Conservation (phyloP, 2,797 vertebrate species). For the Danionella dracula region DNA sequence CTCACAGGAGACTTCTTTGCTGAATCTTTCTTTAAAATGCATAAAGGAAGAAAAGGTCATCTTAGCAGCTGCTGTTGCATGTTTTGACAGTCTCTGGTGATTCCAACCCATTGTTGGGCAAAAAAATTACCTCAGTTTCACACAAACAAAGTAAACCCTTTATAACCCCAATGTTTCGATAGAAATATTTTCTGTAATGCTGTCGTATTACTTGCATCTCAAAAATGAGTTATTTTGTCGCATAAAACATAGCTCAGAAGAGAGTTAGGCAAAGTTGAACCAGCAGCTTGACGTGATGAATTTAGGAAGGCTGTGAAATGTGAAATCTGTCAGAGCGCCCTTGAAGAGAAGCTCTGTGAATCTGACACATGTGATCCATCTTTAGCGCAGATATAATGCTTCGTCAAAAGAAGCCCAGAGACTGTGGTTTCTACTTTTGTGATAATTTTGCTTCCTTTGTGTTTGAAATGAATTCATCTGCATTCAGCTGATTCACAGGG, state of each 20-base stretch:
- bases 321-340: neutral
- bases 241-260: neutral
- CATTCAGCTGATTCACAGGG: neutral
- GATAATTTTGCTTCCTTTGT: neutral
- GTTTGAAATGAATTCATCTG: conserved; percentile 5
- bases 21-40: conserved; percentile 1
- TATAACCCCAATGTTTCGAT: neutral
- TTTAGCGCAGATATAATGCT: neutral
- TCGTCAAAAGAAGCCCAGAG: neutral
- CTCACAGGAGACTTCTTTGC: neutral
- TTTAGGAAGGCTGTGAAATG: neutral
- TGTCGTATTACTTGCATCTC: neutral
- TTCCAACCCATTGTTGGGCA: neutral
- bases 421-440: neutral
- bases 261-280: neutral
- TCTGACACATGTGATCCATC: neutral
- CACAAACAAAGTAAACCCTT: neutral
- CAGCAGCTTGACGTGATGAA: neutral
- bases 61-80: conserved; percentile 9
- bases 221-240: neutral
- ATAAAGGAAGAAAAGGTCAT: neutral
- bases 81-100: neutral
- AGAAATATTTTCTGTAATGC: neutral
- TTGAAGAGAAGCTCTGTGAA: neutral
- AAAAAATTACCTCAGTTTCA: neutral